Conservation (phyloP, 2,797 vertebrate genomes). For the Eremophila alpestris region DNA sequence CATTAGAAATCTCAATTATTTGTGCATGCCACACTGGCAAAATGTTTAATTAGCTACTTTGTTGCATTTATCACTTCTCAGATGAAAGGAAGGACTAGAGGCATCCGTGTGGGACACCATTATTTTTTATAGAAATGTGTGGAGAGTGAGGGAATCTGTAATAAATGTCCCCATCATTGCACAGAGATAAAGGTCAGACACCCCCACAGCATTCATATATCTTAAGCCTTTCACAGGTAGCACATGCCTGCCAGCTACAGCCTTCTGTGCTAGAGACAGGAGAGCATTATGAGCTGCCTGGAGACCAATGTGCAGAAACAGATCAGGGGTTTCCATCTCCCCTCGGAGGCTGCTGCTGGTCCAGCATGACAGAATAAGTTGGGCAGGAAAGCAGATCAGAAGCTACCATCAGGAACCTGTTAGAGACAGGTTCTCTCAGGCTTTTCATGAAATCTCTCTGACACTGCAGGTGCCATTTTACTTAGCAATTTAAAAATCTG, state of each 20-base stretch:
- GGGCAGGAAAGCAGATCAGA: background rate
- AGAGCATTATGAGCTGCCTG: background rate
- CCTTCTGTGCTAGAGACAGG: background rate
- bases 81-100: conserved; percentile 10
- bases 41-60: conserved; percentile 65
- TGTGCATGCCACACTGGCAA: conserved; percentile 49
- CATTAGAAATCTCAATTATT: conserved; percentile 70
- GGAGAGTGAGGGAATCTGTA: background rate
- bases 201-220: background rate
- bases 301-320: background rate
- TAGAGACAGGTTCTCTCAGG: background rate
- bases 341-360: background rate
- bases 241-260: background rate
- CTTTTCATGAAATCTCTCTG: background rate
- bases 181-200: conserved; percentile 54
- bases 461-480: background rate
- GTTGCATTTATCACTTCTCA: conserved; percentile 43
- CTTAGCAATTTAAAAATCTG: background rate
- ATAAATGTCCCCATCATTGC: conserved; percentile 44
- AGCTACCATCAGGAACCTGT: background rate
- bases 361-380: fast-evolving
- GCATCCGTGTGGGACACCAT: background rate
- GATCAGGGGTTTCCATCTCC: background rate
- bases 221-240: background rate
- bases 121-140: conserved; percentile 35